Evolutionary conservation across 1,140 invertebrate genomes (phyloP), one percentile per base, ranked within the genome.

Genomic region (Mizuhopecten yessoensis): DNA sequence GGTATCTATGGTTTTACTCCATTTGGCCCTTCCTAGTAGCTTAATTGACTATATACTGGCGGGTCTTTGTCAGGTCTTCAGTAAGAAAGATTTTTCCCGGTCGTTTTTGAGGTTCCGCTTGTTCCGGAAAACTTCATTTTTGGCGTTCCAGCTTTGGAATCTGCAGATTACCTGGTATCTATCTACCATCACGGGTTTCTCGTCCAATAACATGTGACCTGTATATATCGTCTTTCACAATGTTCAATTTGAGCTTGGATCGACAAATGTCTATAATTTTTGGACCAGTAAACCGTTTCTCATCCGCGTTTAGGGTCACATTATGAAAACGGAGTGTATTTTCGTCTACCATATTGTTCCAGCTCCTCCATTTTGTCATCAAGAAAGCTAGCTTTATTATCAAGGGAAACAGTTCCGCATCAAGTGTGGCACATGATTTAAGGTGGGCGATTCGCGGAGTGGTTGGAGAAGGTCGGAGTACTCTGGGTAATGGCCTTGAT

Each of bases 21-120:
- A n/a, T n/a, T 42, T 88, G 3, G 11, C 39, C 33, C 36, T 33
- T 36, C 45, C 45, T 45, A 88, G 36, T 15, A 45, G 29, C 34
- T 88, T 34, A 3, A 88, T 29, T 11, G 29, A 45, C 23, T 88
- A 34, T 9, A 0, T 45, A n/a, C n/a, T n/a, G n/a, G n/a, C n/a
- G n/a, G n/a, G 42, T 34, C 39, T 57, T 45, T 23, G 88, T 88
- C 2, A 88, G 88, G 42, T 57, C 88, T 23, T 88, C 88, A 0
- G 88, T 88, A 86, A 33, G 0, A 34, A 39, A 90, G 33, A 90
- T 33, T 87, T 87, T 87, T 29, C 20, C 33, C 23, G 23, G 36
- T 39, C 36, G 36, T 39, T 34, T 11, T 87, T 33, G 11, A 45
- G 42, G 17, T 20, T 45, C 17, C 42, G 9, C 17, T 45, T 87